Evolutionary conservation across 2,888 invertebrate genomes (phyloP), one percentile per base, ranked within the genome.

Genomic region (Resseliella maxima): DNA sequence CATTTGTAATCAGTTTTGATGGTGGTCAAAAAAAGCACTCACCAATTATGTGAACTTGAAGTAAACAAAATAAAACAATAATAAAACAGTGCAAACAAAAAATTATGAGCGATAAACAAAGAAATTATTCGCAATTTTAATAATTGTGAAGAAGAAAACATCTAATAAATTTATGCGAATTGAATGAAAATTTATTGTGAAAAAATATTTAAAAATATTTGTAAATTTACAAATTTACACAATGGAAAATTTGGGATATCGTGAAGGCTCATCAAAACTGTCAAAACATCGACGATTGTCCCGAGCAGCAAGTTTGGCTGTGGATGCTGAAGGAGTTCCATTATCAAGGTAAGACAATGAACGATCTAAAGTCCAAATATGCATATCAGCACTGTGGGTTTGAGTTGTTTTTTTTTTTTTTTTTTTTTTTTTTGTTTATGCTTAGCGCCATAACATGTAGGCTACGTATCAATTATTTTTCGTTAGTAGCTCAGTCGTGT

Each of bases 241-340:
- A 24, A 92, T 94, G 94, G 94, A 94, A 91, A 94, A 94, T 92
- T 93, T 94, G 89, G 94, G 94, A 89, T 94, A 94, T 89, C 93
- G 93, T 92, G 93, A 93, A 89, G 91, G 91, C 88, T 90, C 91
- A 87, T 89, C 90, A 64, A 91, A 91, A 88, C 91, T 91, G 87
- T 54, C 54, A 18, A 86, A 86, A 15, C 86, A 87, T 86, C 86
- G 87, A 21, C 90, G 91, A 87, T 90, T 91, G 89, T 89, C 90
- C 88, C 89, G 91, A 89, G 90, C 91, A 87, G 90, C 91, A 87
- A 91, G 91, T 88, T 90, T 90, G 87, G 90, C 90, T 86, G 89
- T 90, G 87, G 91, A 91, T 88, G 91, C 91, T 88, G 91, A 91
- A 89, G 90, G 90, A 88, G 24, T 87, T n/a, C 91, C 91, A 87